phyloP scores from a whole-genome alignment of 2,888 invertebrate species.

The Cremastinae sp. region DNA sequence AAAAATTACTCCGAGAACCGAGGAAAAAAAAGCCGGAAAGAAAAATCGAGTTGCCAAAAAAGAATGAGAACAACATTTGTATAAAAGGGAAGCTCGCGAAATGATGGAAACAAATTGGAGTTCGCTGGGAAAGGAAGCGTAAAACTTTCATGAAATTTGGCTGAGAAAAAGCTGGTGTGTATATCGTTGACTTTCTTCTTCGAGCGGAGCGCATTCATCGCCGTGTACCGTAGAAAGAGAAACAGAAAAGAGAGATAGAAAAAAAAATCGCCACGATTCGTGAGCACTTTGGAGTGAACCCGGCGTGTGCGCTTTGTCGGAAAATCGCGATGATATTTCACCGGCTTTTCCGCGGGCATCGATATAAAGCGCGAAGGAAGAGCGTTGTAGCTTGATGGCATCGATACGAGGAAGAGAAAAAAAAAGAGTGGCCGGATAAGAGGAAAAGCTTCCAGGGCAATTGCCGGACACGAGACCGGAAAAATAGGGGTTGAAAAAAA shows the following conservation, averaged over 20 bases:
- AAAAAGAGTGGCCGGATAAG: background rate
- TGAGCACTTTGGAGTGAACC: conserved; percentile 74
- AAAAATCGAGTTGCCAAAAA: too few relatives aligned
- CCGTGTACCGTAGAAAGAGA: conserved; percentile 1
- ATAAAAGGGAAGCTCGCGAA: too few relatives aligned
- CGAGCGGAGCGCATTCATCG: background rate
- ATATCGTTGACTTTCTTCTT: too few relatives aligned
- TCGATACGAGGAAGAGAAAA: conserved; percentile 22
- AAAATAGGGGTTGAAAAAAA: conserved; percentile 19
- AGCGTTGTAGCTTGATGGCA: conserved; percentile 40
- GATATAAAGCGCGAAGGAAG: conserved; percentile 63
- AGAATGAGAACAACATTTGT: too few relatives aligned
- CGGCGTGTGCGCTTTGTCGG: conserved; percentile 72
- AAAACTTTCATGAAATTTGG: too few relatives aligned
- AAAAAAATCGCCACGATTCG: conserved; percentile 74
- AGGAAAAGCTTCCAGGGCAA: conserved; percentile 25
- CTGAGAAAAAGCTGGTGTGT: too few relatives aligned
- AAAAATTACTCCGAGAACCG: too few relatives aligned
- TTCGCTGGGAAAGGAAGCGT: too few relatives aligned
- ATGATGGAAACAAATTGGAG: too few relatives aligned
- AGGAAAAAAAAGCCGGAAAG: too few relatives aligned
- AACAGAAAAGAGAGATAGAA: conserved; percentile 66
- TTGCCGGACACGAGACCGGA: conserved; percentile 21
- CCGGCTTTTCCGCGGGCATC: conserved; percentile 68
- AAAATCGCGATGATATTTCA: conserved; percentile 76